Evolutionary conservation across 2,113 vertebrate genomes (phyloP).

Genomic region (Leucopternis melanops): DNA sequence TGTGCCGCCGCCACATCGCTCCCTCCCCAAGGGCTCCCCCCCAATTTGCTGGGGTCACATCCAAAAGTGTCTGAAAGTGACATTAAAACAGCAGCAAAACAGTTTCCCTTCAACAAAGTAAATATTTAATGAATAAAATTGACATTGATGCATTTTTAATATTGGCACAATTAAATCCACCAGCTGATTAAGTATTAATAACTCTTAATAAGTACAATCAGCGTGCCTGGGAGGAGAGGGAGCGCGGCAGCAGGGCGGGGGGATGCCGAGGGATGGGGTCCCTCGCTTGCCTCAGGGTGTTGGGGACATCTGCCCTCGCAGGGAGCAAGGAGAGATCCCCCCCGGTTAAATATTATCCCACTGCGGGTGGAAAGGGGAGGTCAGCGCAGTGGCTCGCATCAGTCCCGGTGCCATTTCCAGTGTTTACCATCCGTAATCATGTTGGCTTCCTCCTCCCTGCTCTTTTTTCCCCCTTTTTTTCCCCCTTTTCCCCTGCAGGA

Average conservation of each 20-base stretch:
- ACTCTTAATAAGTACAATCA: constrained; percentile 70
- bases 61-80: constrained; percentile 50
- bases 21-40: background rate
- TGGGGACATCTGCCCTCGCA: background rate
- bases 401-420: constrained; percentile 7
- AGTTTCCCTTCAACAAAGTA: constrained; percentile 66
- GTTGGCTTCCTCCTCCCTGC: background rate
- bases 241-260: background rate
- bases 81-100: constrained; percentile 69
- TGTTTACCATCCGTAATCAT: constrained; percentile 32
- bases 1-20: rapidly evolving
- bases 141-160: constrained; percentile 74
- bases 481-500: background rate
- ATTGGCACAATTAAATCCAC: constrained; percentile 69
- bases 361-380: background rate
- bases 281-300: rapidly evolving
- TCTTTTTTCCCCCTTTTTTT: background rate
- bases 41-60: background rate
- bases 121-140: constrained; percentile 74
- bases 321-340: background rate
- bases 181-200: constrained; percentile 71
- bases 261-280: background rate
- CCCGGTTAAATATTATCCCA: background rate
- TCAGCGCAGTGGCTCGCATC: background rate
- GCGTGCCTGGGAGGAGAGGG: constrained; percentile 37